These are phyloP conservation scores for Sanderia malayensis DNA, from an alignment of 30 jellyfish, hydroid and myxozoan species.

Conservation along the genomic window DNA sequence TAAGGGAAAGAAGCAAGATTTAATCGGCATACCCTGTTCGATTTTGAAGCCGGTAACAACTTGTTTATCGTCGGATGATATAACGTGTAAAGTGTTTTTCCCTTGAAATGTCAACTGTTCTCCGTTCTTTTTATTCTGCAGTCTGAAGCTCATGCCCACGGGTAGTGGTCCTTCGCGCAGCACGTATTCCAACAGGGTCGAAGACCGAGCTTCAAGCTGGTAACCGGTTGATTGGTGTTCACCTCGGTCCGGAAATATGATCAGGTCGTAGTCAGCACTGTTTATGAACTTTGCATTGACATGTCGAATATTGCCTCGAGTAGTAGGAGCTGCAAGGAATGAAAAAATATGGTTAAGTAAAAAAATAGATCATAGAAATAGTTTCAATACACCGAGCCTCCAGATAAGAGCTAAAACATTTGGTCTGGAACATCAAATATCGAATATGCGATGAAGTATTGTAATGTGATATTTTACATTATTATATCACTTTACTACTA, in stretches of 20 bases:
- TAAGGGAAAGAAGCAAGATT: too few species aligned
- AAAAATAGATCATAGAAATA: too few species aligned
- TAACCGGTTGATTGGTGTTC: conserved; percentile 66
- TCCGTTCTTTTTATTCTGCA: conserved; percentile 63
- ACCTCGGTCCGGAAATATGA: conserved; percentile 92
- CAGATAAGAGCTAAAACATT: too few species aligned
- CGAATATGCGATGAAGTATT: too few species aligned
- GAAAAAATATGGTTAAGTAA: too few species aligned
- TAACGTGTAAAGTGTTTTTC: conserved; percentile 60
- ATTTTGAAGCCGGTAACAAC: conserved; percentile 63
- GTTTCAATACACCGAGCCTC: too few species aligned
- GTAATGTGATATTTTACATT: too few species aligned
- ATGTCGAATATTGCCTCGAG: conserved; percentile 71
- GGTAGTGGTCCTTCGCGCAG: conserved; percentile 94
- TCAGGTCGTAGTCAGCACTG: conserved; percentile 59
- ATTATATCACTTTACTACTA: too few species aligned
- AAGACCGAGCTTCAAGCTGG: conserved; percentile 65
- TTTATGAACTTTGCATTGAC: conserved; percentile 83
- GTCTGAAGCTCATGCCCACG: conserved; percentile 73
- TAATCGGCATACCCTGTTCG: conserved; percentile 57
- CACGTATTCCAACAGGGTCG: conserved; percentile 91
- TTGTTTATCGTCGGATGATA: conserved; percentile 83
- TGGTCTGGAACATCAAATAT: too few species aligned
- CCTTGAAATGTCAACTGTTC: conserved; percentile 48
- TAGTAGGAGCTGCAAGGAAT: conserved; percentile 60